Evolutionary conservation across 1,140 invertebrate genomes (phyloP), one percentile per base, ranked within the genome.

Genomic region (Orchestia grillus): DNA sequence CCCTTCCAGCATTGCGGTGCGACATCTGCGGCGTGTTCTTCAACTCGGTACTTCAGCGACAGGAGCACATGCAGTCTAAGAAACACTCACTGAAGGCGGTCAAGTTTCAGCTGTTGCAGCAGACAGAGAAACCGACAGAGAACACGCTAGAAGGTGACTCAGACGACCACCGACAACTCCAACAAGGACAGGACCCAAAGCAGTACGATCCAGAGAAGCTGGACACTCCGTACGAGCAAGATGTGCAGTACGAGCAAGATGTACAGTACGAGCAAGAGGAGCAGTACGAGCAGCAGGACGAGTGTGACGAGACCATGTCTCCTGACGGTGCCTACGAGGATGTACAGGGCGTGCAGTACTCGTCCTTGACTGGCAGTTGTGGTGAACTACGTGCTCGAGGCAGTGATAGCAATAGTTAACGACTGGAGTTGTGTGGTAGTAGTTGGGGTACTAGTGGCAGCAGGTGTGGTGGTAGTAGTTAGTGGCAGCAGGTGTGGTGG

Each of bases 31-130:
- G 36, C 28, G 88, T 91, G 41, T 43, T 11, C 4, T 91, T 91
- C 88, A 91, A 91, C 88, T 91, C 88, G 11, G 88, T 44, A 41
- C 23, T 44, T 28, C 88, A 91, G 88, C 23, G 44, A 4, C 88
- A 91, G 4, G 19, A 91, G 88, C 88, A 91, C 88, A 91, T 91
- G 88, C 41, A 91, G 88, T 91, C 88, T 42, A 91, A 91, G 88
- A 91, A 91, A 44, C 88, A 91, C 88, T 19, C 88, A 0, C 44
- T 44, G 15, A 91, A 91, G 44, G 88, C 11, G 15, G 41, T 41
- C 88, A 91, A 91, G 44, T 28, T 42, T 42, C 88, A 42, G 88
- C 4, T 15, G 28, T 4, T 40, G 8, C 41, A 91, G 88, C 62
- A 77, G 62, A 3, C 62, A 23, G 62, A 77, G 62, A 15, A 36